Conservation (phyloP, 2,888 invertebrate species). For the Cryptosula pallasiana region DNA sequence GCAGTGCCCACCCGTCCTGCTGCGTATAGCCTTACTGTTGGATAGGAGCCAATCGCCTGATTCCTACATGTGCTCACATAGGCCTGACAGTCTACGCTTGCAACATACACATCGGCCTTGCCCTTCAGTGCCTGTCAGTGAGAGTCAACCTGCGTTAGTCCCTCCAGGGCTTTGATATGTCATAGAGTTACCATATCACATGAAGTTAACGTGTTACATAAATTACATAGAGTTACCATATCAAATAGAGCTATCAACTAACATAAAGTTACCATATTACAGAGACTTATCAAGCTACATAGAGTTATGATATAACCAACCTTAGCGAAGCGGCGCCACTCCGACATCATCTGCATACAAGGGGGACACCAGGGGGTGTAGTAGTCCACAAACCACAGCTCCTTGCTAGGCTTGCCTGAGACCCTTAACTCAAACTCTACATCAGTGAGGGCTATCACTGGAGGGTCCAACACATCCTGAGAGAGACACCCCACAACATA, state of each 20-base stretch:
- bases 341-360: conserved; percentile 65
- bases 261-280: too few species aligned
- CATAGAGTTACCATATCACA: too few species aligned
- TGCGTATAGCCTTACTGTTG: conserved; percentile 66
- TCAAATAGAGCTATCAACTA: too few species aligned
- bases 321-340: conserved; percentile 64
- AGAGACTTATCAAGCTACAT: too few species aligned
- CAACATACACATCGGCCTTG: conserved; percentile 59
- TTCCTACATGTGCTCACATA: conserved; percentile 59
- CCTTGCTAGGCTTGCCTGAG: conserved; percentile 56
- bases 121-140: conserved; percentile 56
- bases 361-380: conserved; percentile 72
- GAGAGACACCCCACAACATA: conserved; percentile 25
- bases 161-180: too few species aligned
- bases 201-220: too few species aligned
- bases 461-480: conserved; percentile 54
- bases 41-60: conserved; percentile 64
- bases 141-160: too few species aligned
- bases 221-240: too few species aligned
- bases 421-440: conserved; percentile 59
- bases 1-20: conserved; percentile 49
- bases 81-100: conserved; percentile 64
- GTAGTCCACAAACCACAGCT: conserved; percentile 67
- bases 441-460: conserved; percentile 60
- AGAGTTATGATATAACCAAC: too few species aligned